A percentile compares a stretch with the other conserved stretches of the same genome.
Evolutionary conservation across 2,113 vertebrate species (phyloP).

Genomic region (Crotalus viridis): DNA sequence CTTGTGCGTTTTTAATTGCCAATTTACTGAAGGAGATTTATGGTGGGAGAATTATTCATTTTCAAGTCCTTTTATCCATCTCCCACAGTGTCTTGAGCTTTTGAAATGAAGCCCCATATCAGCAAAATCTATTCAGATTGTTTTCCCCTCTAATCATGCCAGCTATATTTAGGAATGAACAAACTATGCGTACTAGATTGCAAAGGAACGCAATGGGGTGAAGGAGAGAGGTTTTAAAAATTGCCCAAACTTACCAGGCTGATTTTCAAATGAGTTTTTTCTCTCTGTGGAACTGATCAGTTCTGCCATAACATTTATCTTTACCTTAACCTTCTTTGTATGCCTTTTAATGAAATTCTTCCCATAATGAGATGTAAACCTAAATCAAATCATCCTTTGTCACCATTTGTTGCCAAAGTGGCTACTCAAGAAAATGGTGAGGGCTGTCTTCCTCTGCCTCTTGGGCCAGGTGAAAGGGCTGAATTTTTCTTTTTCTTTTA

Average conservation of each 20-base stretch:
- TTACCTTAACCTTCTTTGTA: conserved; percentile 8
- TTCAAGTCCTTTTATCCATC: conserved; percentile 55
- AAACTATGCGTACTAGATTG: not conserved
- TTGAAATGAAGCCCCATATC: conserved; percentile 56
- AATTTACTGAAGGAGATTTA: conserved; percentile 50
- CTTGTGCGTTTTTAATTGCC: conserved; percentile 46
- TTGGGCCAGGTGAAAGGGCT: not conserved
- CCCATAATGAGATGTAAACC: not conserved
- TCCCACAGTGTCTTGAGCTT: conserved; percentile 32
- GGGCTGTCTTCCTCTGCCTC: not conserved
- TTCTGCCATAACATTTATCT: conserved; percentile 2
- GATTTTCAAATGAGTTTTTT: conserved; percentile 34
- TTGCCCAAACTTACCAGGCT: conserved; percentile 3
- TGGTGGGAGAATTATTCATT: conserved; percentile 28
- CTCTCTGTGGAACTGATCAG: not conserved
- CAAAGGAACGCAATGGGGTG: not conserved
- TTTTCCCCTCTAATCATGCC: conserved; percentile 43
- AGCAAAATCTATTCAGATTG: conserved; percentile 45
- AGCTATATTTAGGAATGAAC: not conserved
- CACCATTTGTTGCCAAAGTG: not conserved
- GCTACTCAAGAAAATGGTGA: not conserved
- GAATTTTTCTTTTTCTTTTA: not conserved
- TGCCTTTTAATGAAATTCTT: conserved; percentile 23
- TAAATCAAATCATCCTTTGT: conserved; percentile 16
- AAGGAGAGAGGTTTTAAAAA: not conserved